phyloP scores from a whole-genome alignment of 1,140 invertebrate genomes.

The honey bee (Apis mellifera) region Amel_HAv3.1 CM009932.2:12369001-12369500 shows the following conservation, averaged over 20 bases:
- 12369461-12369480: background rate
- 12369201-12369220: conserved; percentile 37
- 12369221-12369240: conserved; percentile 62
- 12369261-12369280: conserved; percentile 66
- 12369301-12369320: conserved; percentile 46
- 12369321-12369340: conserved; percentile 52
- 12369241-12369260: conserved; percentile 47
- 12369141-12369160: background rate
- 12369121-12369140: background rate
- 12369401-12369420: background rate
- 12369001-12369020: background rate
- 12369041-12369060: background rate
- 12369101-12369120: background rate
- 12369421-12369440: conserved; percentile 14
- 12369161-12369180: conserved; percentile 3
- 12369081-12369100: too few relatives aligned
- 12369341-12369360: conserved; percentile 8
- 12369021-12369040: background rate
- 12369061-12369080: background rate
- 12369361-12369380: background rate
- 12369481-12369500: conserved; percentile 45
- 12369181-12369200: background rate
- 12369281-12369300: conserved; percentile 50
- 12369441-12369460: conserved; percentile 2
- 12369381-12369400: background rate